Evolutionary conservation across 2,888 invertebrate genomes (phyloP).

Genomic region (Polymixis flavicincta): DNA sequence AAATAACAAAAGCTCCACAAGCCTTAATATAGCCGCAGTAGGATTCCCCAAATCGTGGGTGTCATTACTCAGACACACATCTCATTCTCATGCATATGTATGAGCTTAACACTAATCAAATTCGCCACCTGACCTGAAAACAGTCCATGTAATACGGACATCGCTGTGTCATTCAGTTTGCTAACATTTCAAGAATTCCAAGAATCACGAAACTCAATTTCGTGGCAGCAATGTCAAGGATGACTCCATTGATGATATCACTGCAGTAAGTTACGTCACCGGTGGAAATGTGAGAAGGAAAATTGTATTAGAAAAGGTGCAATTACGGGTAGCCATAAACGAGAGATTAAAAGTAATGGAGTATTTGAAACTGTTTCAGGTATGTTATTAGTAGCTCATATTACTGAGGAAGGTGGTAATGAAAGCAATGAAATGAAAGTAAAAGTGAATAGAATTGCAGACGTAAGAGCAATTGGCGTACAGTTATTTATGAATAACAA

Average conservation of each 20-base stretch:
- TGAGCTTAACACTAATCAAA: slow-evolving; percentile 29
- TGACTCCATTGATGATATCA: slow-evolving; percentile 51
- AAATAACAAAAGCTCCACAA: background rate
- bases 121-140: slow-evolving; percentile 46
- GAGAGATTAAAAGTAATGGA: slow-evolving; percentile 38
- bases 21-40: background rate
- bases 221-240: slow-evolving; percentile 27
- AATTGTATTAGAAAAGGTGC: slow-evolving; percentile 43
- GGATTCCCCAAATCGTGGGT: slow-evolving; percentile 16
- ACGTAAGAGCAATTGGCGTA: slow-evolving; percentile 38
- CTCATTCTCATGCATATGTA: slow-evolving; percentile 35
- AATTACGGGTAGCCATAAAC: slow-evolving; percentile 42
- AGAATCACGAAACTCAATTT: slow-evolving; percentile 31
- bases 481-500: slow-evolving; percentile 15
- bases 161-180: slow-evolving; percentile 40
- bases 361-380: slow-evolving; percentile 31
- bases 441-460: slow-evolving; percentile 35
- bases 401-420: slow-evolving; percentile 19
- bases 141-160: slow-evolving; percentile 37
- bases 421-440: slow-evolving; percentile 47
- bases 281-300: slow-evolving; percentile 33
- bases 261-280: slow-evolving; percentile 44
- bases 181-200: slow-evolving; percentile 36
- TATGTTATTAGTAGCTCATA: slow-evolving; percentile 44
- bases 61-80: slow-evolving; percentile 24